Conservation (phyloP, 35 echinoderm and acorn worm genomes). For the Heliocidaris erythrogramma region DNA sequence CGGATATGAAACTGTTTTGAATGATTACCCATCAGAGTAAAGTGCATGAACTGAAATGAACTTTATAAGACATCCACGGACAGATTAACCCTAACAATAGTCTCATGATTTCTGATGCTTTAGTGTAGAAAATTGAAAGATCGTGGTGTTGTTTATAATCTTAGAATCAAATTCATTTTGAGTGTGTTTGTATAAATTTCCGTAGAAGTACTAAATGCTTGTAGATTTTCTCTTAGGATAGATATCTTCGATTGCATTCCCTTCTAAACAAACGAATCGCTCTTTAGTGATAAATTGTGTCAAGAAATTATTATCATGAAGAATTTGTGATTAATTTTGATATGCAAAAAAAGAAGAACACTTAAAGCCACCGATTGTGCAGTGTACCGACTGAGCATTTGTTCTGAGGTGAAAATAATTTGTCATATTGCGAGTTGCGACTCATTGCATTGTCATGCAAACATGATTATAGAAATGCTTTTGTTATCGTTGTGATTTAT, state of each 20-base stretch:
- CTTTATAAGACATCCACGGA: background rate
- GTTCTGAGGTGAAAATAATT: too few species aligned
- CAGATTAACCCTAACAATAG: background rate
- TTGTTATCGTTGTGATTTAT: background rate
- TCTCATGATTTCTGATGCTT: too few species aligned
- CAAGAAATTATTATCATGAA: background rate
- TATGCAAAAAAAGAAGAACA: background rate
- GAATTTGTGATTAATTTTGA: background rate
- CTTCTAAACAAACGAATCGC: background rate
- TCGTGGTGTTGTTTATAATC: background rate
- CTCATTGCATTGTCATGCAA: background rate
- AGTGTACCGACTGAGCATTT: background rate
- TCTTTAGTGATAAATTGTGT: background rate
- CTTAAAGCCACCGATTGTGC: background rate
- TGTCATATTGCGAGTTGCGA: background rate
- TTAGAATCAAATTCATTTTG: background rate
- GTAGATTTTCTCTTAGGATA: background rate
- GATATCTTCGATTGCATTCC: background rate
- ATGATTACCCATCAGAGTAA: background rate
- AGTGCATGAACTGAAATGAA: background rate
- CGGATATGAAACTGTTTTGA: background rate
- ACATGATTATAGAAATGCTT: background rate
- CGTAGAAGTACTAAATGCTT: background rate
- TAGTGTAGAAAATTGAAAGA: too few species aligned
- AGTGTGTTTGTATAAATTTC: background rate